Conservation (phyloP, 2,888 invertebrate species). For the Ypsolopha sequella region DNA sequence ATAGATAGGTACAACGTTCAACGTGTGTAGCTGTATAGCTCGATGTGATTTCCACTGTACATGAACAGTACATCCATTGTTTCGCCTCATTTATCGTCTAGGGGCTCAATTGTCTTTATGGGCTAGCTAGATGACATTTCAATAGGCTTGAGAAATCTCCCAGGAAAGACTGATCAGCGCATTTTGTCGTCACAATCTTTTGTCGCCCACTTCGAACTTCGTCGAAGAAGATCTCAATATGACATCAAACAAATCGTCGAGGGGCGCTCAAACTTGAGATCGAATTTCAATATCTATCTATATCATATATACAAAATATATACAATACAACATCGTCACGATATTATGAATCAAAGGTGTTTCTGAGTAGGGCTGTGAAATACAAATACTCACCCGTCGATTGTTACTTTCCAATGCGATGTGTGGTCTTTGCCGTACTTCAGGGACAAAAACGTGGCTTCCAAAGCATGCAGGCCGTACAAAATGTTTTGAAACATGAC, state of each 20-base stretch:
- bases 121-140: slow-evolving; percentile 15
- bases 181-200: slow-evolving; percentile 4
- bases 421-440: no score
- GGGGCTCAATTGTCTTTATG: slow-evolving; percentile 16
- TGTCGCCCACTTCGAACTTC: neutral
- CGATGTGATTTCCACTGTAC: no score
- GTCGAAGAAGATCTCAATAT: no score
- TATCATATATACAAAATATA: no score
- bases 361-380: no score
- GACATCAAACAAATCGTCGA: neutral
- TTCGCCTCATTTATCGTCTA: neutral
- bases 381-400: no score
- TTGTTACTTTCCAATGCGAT: slow-evolving; percentile 10
- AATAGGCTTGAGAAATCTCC: slow-evolving; percentile 17
- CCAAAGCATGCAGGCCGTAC: no score
- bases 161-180: slow-evolving; percentile 17
- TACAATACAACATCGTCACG: no score
- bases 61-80: no score
- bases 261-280: neutral
- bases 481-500: no score
- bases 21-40: no score
- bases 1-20: neutral
- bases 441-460: no score
- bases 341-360: neutral
- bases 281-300: neutral